These are phyloP conservation scores for Lucilia sericata DNA, from an alignment of 1,140 invertebrate genomes.

Conservation along the genomic window DNA sequence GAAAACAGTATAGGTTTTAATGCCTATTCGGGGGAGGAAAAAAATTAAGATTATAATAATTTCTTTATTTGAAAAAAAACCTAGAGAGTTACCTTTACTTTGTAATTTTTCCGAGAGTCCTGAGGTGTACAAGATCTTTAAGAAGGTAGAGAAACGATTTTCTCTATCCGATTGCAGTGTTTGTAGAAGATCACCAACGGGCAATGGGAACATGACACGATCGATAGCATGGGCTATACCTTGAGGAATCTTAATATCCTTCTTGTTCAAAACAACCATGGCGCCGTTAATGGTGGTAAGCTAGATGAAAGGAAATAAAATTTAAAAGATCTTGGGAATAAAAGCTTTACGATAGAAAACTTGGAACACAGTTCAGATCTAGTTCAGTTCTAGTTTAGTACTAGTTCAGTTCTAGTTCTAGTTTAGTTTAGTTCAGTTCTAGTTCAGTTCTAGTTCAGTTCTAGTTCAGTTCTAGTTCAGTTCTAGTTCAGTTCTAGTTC, in stretches of 20 bases:
- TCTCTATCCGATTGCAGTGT: constrained; percentile 85
- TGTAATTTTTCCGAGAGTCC: constrained; percentile 79
- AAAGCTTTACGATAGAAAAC: too few species aligned
- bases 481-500: too few species aligned
- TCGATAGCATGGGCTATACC: constrained; percentile 88
- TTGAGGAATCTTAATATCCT: constrained; percentile 85
- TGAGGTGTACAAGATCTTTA: constrained; percentile 80
- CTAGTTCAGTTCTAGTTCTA: too few species aligned
- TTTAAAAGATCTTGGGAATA: too few species aligned
- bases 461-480: too few species aligned
- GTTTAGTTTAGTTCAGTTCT: too few species aligned
- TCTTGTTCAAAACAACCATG: constrained; percentile 80
- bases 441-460: too few species aligned
- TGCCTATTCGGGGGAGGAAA: constrained; percentile 69
- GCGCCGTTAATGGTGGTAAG: constrained; percentile 88
- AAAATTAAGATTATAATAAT: background rate
- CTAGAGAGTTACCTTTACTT: constrained; percentile 59
- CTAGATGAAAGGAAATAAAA: constrained; percentile 60
- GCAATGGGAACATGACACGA: constrained; percentile 87
- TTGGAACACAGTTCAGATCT: too few species aligned
- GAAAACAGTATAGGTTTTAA: constrained; percentile 86
- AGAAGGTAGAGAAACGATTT: constrained; percentile 81
- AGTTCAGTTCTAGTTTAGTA: too few species aligned
- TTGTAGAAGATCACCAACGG: constrained; percentile 84
- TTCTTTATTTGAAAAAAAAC: background rate